Evolutionary conservation across 2,797 vertebrate genomes (phyloP), one percentile per base, ranked within the genome.

Genomic region (Helicolenus hilgendorfi): DNA sequence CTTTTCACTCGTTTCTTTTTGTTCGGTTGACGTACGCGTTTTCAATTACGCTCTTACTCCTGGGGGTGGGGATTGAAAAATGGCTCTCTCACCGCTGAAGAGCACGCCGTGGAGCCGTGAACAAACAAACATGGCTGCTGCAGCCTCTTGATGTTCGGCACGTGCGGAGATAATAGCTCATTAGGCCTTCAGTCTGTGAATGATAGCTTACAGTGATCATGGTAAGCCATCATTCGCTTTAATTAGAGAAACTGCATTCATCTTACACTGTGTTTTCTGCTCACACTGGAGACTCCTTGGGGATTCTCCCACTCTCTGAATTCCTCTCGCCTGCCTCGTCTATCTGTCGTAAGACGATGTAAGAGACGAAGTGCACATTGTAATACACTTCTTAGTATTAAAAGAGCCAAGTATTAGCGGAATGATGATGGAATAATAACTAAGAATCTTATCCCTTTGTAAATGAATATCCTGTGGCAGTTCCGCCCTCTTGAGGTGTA

Each of bases 271-370:
- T 89, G 88, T 92, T 94, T 89, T 68, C 77, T n/a, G 55, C 88
- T 92, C 89, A 69, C 69, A 18, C 89, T 84, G 84, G 80, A 64
- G 86, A 24, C 68, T 95, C 96, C 89, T 77, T n/a, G 2, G 95
- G 91, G 93, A 96, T 85, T 88, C 92, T 89, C 87, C 89, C 77
- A 70, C 93, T 87, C 92, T 84, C 86, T 85, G 87, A 91, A 93
- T 90, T 93, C 89, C 78, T 87, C 88, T 68, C 71, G 33, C 69
- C 80, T 79, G 91, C 85, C 64, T 90, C 81, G 9, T 84, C 79
- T 64, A 35, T 88, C 93, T 96, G 95, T 94, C 63, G 94, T 95
- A 96, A 96, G 93, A 96, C 81, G 55, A 86, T 93, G 95, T 95
- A 96, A 96, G 93, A 95, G 90, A 74, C 90, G 94, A 92, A 84